Conservation (phyloP, 2,113 vertebrate genomes). For the Rallus limicola region DNA sequence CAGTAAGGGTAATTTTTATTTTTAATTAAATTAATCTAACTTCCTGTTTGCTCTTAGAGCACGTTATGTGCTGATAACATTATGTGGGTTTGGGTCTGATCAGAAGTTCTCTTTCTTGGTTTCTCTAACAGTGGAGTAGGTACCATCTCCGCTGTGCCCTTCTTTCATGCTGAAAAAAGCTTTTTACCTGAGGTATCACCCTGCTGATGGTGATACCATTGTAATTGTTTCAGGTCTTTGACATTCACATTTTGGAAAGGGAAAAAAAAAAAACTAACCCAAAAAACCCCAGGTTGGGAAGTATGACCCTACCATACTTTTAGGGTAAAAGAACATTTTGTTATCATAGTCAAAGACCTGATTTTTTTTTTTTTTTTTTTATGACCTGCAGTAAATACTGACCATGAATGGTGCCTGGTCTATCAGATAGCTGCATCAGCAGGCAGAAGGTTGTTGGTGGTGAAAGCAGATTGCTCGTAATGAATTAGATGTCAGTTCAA, state of each 20-base stretch:
- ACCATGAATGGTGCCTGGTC: not conserved
- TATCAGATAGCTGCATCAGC: slow-evolving; percentile 63
- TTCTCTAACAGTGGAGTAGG: not conserved
- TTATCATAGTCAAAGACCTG: not conserved
- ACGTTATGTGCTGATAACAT: not conserved
- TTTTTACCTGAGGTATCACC: not conserved
- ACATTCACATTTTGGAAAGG: not conserved
- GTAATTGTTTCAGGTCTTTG: not conserved
- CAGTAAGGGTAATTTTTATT: not conserved
- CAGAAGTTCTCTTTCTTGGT: not conserved
- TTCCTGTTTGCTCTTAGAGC: slow-evolving; percentile 7
- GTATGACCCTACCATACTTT: not conserved
- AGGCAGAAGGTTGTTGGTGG: slow-evolving; percentile 42
- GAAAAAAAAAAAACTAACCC: not conserved
- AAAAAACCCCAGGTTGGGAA: not conserved
- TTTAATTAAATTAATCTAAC: not conserved
- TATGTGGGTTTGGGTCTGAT: not conserved
- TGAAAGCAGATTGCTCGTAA: slow-evolving; percentile 79
- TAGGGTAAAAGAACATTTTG: not conserved
- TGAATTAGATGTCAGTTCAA: slow-evolving; percentile 82
- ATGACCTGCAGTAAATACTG: not conserved
- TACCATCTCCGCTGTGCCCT: not conserved
- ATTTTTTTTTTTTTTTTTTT: not conserved
- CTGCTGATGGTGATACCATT: not conserved
- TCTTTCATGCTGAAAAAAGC: not conserved